phyloP scores from a whole-genome alignment of 2,113 vertebrate genomes.

The Bostrychus sinensis region DNA sequence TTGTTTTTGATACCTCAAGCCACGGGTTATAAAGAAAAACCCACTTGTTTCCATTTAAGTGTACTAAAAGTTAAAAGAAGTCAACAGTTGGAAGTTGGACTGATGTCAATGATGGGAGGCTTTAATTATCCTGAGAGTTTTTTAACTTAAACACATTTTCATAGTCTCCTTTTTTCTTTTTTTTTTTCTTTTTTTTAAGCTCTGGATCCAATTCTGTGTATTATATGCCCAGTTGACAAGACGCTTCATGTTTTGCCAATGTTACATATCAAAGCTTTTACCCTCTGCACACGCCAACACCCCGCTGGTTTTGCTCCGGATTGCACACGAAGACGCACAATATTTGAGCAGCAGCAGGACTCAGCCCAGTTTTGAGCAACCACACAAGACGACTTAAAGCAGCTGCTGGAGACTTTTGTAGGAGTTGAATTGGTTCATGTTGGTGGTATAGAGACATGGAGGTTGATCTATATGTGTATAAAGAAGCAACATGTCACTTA shows the following conservation, averaged over 20 bases:
- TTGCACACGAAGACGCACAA: background rate
- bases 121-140: background rate
- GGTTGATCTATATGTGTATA: background rate
- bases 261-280: constrained; percentile 10
- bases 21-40: background rate
- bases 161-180: background rate
- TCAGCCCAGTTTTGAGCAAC: background rate
- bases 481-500: background rate
- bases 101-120: background rate
- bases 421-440: constrained; percentile 1
- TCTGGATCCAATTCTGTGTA: constrained; percentile 2
- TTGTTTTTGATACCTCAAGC: too few relatives aligned
- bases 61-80: background rate
- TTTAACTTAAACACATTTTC: constrained; percentile 5
- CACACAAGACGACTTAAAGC: constrained; percentile 1
- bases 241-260: constrained; percentile 10
- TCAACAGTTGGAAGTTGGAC: background rate
- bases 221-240: constrained; percentile 9
- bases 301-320: background rate
- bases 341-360: background rate
- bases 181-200: too few relatives aligned
- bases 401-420: constrained; percentile 3
- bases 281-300: constrained; percentile 3
- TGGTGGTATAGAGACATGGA: background rate
- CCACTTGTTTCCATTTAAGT: background rate